Conservation (phyloP, 2,113 vertebrate species). For the Muntiacus reevesi region DNA sequence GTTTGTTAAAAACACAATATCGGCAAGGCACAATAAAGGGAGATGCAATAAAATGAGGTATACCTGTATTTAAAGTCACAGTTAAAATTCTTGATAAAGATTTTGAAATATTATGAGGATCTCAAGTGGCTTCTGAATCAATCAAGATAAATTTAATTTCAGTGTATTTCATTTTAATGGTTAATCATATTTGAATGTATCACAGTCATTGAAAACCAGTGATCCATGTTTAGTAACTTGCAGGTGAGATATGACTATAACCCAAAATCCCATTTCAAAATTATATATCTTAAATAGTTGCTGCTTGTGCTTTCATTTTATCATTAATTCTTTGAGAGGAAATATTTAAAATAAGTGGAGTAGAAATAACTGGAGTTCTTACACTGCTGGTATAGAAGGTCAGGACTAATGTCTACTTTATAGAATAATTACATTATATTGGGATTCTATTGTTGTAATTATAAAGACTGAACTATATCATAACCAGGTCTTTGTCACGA, state of each 20-base stretch:
- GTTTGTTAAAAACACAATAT: neutral
- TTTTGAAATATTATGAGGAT: neutral
- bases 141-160: neutral
- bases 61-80: neutral
- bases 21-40: neutral
- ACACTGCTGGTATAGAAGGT: neutral
- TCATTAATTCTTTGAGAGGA: conserved; percentile 22
- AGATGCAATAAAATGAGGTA: neutral
- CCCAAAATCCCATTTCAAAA: neutral
- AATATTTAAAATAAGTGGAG: neutral
- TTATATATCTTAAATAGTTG: neutral
- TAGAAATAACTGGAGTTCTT: neutral
- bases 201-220: neutral
- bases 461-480: neutral
- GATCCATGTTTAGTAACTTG: neutral
- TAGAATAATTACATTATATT: conserved; percentile 5
- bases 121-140: neutral
- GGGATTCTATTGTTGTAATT: neutral
- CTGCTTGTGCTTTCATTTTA: neutral
- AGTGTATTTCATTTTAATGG: neutral
- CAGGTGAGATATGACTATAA: neutral
- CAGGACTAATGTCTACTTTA: neutral
- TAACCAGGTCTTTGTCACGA: neutral
- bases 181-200: neutral
- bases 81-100: neutral